Conservation (phyloP, 2,113 vertebrate species). For the Morone saxatilis region DNA sequence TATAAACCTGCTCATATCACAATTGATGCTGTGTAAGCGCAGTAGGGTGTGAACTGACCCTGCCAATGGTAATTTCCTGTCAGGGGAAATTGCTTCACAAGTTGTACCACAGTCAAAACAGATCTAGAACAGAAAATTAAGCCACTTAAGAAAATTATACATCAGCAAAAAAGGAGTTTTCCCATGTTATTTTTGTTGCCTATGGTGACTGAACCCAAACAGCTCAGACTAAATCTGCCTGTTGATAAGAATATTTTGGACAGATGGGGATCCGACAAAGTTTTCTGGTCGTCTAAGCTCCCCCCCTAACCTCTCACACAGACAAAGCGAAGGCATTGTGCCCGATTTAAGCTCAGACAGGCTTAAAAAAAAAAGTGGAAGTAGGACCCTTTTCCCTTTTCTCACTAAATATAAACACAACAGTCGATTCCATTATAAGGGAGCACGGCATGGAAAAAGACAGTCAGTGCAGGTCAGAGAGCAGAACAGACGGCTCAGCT, state of each 20-base stretch:
- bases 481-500: conserved; percentile 90
- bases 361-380: conserved; percentile 76
- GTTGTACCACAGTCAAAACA: conserved; percentile 32
- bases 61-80: conserved; percentile 66
- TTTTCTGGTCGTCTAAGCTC: conserved; percentile 66
- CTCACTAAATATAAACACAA: conserved; percentile 92
- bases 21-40: conserved; percentile 25
- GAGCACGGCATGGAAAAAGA: conserved; percentile 89
- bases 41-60: conserved; percentile 36
- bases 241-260: conserved; percentile 63
- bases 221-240: conserved; percentile 44
- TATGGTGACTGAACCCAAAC: conserved; percentile 64
- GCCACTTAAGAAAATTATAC: conserved; percentile 59
- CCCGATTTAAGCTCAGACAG: conserved; percentile 76
- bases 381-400: conserved; percentile 76
- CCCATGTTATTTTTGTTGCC: conserved; percentile 71
- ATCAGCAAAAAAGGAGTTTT: conserved; percentile 23
- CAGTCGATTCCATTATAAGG: conserved; percentile 94
- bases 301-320: conserved; percentile 40
- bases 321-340: conserved; percentile 84
- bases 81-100: conserved; percentile 60
- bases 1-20: conserved; percentile 10
- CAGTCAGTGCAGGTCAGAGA: conserved; percentile 91
- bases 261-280: conserved; percentile 64
- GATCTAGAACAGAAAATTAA: conserved; percentile 61